Base-by-base conservation (phyloP, 2,113 vertebrate genomes). In the Megaceryle maxima region DNA sequence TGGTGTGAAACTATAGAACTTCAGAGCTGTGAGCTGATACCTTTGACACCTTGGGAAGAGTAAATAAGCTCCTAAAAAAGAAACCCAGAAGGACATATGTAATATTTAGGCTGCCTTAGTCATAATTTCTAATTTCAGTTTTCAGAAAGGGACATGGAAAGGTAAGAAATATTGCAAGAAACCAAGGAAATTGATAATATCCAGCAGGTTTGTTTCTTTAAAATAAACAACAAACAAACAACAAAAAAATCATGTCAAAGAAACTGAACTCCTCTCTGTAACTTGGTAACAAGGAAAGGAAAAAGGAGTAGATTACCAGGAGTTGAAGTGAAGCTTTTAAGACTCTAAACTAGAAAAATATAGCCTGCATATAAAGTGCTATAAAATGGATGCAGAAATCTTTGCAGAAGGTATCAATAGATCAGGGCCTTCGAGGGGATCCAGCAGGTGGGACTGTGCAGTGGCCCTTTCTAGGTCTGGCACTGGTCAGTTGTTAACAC, bases 1-100 rank as follows among this genome's bases (percentile, higher is more conserved):
- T 96, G 89, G 64, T 96, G 77, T 91, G 94, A 96, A 97, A 91
- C 81, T 85, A 10, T 77, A 44, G 73, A 87, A 64, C 91, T 96
- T 87, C 48, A 84, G 91, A 92, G 37, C 81, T 84, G 57, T 16
- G 91, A 94, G 87, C 81, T 95, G 92, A 62, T 95, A 92, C 92
- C 94, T 95, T 84, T 84, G 78, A 87, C 87, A 89, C 78, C 83
- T 83, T 75, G 80, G 35, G 64, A 83, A 88, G 69, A 92, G 95
- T 96, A 97, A 95, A 96, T 44, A 91, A 92, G 51, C 56, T 39
- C 70, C 76, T 89, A 60, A 74, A 87, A 92, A 53, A 37, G 37
- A 77, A 19, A 31, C n/a, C 1, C 3, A 0, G 16, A 67, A 44
- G 70, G 90, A 29, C 82, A 43, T 81, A 74, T 8, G 5, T 92